Percentiles rank a stretch among this genome's conserved stretches.
Evolutionary conservation across 2,888 invertebrate genomes (phyloP).

Genomic region (Callinectes sapidus): DNA sequence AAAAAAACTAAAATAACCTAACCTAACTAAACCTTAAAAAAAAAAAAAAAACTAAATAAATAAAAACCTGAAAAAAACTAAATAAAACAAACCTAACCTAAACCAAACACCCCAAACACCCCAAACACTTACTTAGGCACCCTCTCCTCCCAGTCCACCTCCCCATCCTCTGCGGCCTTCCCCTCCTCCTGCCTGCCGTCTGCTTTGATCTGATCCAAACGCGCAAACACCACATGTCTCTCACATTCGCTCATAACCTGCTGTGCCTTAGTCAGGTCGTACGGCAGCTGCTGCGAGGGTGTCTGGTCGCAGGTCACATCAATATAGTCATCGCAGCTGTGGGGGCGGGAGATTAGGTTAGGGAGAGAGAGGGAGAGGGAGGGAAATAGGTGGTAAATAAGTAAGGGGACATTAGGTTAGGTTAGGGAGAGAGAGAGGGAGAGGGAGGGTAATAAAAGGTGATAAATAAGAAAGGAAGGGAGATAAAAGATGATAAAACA

Average conservation of each 20-base stretch:
- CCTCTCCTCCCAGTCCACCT: conserved; percentile 68
- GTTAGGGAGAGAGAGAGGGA: background rate
- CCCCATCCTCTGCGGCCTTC: conserved; percentile 46
- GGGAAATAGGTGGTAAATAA: background rate
- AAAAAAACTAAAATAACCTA: too few relatives aligned
- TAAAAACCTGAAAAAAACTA: too few relatives aligned
- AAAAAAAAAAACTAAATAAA: too few relatives aligned
- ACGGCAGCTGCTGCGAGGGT: conserved; percentile 54
- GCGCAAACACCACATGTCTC: conserved; percentile 70
- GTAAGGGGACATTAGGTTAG: too few relatives aligned
- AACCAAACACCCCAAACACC: background rate
- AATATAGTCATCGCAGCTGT: conserved; percentile 40
- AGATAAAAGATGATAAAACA: too few relatives aligned
- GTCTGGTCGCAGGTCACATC: conserved; percentile 57
- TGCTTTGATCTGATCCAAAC: conserved; percentile 63
- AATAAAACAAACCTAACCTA: background rate
- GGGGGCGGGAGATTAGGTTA: background rate
- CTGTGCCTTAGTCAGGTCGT: conserved; percentile 59
- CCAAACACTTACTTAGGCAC: conserved; percentile 55
- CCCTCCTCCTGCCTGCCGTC: background rate
- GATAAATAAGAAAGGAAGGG: background rate
- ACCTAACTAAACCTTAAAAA: too few relatives aligned
- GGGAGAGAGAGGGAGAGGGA: too few relatives aligned
- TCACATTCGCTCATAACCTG: conserved; percentile 72
- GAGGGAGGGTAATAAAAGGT: too few relatives aligned